A percentile compares a stretch with the other conserved stretches of the same genome.
Evolutionary conservation across 2,888 invertebrate species (phyloP).

Genomic region (Agonopterix subpropinquella): DNA sequence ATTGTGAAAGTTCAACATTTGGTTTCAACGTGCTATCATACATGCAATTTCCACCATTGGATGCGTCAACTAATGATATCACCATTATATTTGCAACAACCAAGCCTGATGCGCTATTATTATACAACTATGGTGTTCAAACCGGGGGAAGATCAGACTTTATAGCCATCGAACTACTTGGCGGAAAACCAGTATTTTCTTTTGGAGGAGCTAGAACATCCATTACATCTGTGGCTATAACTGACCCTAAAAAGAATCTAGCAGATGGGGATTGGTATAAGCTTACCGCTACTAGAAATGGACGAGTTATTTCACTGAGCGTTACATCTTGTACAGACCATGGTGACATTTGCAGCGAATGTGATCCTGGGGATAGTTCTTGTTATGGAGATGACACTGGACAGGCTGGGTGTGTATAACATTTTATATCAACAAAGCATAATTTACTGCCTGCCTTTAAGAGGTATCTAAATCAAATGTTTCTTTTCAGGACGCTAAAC

Average conservation of each 20-base stretch:
- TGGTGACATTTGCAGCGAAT: constrained; percentile 91
- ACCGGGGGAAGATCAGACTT: constrained; percentile 94
- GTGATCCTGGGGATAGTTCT: constrained; percentile 85
- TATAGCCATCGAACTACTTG: constrained; percentile 91
- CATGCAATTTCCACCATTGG: constrained; percentile 90
- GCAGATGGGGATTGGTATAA: constrained; percentile 95
- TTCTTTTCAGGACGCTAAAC: constrained; percentile 85
- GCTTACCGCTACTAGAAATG: constrained; percentile 92
- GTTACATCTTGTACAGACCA: constrained; percentile 88
- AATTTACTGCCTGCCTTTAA: neutral
- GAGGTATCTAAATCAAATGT: neutral
- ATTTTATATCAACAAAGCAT: neutral
- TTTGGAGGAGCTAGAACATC: constrained; percentile 93
- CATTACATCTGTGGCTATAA: constrained; percentile 86
- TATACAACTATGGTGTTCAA: constrained; percentile 94
- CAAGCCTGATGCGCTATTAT: constrained; percentile 88
- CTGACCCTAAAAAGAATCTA: constrained; percentile 78
- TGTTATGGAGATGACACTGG: constrained; percentile 93
- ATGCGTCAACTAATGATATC: constrained; percentile 93
- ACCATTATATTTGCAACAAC: constrained; percentile 93
- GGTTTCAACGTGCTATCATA: constrained; percentile 93
- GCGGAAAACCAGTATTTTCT: constrained; percentile 90
- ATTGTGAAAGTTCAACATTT: constrained; percentile 92
- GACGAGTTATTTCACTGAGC: constrained; percentile 89
- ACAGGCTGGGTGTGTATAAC: constrained; percentile 85